These are phyloP conservation scores for Sinella curviseta DNA, from an alignment of 1,140 invertebrate genomes.

Conservation along the genomic window DNA sequence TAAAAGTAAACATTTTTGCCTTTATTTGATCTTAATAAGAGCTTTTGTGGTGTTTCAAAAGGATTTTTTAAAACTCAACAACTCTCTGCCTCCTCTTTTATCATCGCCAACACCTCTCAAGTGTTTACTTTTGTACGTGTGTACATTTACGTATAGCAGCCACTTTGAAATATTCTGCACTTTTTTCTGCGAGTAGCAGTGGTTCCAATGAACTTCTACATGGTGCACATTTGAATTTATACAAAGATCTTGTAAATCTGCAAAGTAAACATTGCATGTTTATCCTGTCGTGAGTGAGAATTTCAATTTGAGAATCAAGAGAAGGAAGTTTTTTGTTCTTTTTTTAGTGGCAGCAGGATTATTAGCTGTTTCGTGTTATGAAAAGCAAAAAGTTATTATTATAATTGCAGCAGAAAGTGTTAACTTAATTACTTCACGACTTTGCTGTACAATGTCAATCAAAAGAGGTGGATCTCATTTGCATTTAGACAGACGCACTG, in stretches of 20 bases:
- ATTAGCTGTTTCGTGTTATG: too few species aligned
- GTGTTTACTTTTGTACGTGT: not conserved
- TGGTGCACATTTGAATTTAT: too few species aligned
- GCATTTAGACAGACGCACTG: not conserved
- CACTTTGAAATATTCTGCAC: too few species aligned
- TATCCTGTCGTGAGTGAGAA: too few species aligned
- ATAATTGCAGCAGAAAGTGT: not conserved
- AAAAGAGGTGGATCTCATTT: not conserved
- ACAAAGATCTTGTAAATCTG: too few species aligned
- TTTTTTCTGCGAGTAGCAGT: too few species aligned
- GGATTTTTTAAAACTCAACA: not conserved
- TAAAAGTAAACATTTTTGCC: too few species aligned
- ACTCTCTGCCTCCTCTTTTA: too few species aligned
- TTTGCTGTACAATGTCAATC: not conserved
- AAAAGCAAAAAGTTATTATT: not conserved
- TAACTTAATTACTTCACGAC: conserved; percentile 26
- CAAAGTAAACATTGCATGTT: not conserved
- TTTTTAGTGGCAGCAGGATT: too few species aligned
- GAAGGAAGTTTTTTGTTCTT: too few species aligned
- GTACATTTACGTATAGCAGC: not conserved
- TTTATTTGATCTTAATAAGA: conserved; percentile 9
- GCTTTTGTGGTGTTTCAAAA: not conserved
- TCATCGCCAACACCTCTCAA: not conserved
- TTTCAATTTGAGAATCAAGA: not conserved
- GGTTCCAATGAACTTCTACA: too few species aligned